A percentile compares a stretch with the other conserved stretches of the same genome.
These are phyloP conservation scores for Drosophila paramelanica DNA, from an alignment of 2,888 invertebrate genomes.

Conservation along the genomic window DNA sequence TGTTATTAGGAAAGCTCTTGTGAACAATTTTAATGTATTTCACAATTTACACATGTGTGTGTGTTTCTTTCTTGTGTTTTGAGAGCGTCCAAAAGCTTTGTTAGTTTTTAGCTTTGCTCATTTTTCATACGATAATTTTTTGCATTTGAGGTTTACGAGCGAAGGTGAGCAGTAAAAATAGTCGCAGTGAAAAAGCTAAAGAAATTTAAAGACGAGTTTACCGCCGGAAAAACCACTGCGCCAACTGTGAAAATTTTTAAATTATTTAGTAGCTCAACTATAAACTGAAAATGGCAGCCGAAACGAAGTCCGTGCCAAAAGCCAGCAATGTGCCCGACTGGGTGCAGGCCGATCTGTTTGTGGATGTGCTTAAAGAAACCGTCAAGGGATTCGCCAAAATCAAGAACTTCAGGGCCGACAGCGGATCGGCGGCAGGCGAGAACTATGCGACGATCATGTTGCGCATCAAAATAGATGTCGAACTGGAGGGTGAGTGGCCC, in stretches of 20 bases:
- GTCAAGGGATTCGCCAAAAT: conserved; percentile 46
- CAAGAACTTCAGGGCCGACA: conserved; percentile 37
- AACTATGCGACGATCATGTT: conserved; percentile 81
- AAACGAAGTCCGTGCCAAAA: conserved; percentile 1
- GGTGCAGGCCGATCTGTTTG: conserved; percentile 53
- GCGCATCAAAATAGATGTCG: conserved; percentile 65
- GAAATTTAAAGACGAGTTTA: conserved; percentile 13
- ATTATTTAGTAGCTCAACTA: not conserved
- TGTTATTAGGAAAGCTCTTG: conserved; percentile 9
- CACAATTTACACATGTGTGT: not conserved
- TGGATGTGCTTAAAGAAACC: conserved; percentile 39
- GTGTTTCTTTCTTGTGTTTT: not conserved
- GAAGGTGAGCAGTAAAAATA: conserved; percentile 10
- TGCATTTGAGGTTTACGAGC: conserved; percentile 1
- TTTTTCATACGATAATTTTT: not conserved
- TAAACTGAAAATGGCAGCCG: conserved; percentile 25
- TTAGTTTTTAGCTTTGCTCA: conserved; percentile 7
- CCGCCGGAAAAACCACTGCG: conserved; percentile 4
- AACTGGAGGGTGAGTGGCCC: conserved; percentile 60
- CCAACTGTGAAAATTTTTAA: not conserved
- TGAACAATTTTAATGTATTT: conserved; percentile 2
- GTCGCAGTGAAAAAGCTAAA: not conserved
- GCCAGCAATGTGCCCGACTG: conserved; percentile 47
- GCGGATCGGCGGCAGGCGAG: conserved; percentile 74
- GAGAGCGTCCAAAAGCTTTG: conserved; percentile 17